Percentiles rank a stretch among this genome's conserved stretches.
Evolutionary conservation across 2,888 invertebrate species (phyloP).

Genomic region (Lasioglossum morio): DNA sequence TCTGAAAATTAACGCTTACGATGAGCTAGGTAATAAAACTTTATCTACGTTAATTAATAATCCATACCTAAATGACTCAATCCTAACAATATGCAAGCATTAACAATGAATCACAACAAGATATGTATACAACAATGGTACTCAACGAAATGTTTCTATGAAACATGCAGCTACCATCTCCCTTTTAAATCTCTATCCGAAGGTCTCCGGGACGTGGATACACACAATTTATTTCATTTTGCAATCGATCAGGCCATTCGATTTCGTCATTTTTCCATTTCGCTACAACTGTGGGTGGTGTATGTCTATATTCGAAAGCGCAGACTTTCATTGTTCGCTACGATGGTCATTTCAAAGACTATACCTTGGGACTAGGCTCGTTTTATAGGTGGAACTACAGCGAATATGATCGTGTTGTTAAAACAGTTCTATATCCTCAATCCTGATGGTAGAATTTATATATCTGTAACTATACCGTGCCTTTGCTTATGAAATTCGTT

Average conservation of each 20-base stretch:
- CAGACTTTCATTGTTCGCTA: background rate
- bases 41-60: constrained; percentile 84
- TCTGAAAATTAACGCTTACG: constrained; percentile 79
- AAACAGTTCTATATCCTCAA: background rate
- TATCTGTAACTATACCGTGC: background rate
- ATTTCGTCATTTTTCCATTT: background rate
- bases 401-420: background rate
- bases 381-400: background rate
- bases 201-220: constrained; percentile 61
- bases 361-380: background rate
- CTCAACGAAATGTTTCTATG: constrained; percentile 81
- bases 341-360: background rate
- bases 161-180: constrained; percentile 80
- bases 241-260: constrained; percentile 9
- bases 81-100: constrained; percentile 85
- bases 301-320: background rate
- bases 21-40: constrained; percentile 81
- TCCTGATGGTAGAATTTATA: background rate
- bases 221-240: constrained; percentile 10
- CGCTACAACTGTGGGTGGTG: background rate
- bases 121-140: constrained; percentile 84
- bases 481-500: background rate
- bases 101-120: constrained; percentile 85
- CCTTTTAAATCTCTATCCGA: constrained; percentile 76
- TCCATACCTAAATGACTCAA: constrained; percentile 85